Evolutionary conservation across 2,113 vertebrate genomes (phyloP).

Genomic region (Lonchura striata): DNA sequence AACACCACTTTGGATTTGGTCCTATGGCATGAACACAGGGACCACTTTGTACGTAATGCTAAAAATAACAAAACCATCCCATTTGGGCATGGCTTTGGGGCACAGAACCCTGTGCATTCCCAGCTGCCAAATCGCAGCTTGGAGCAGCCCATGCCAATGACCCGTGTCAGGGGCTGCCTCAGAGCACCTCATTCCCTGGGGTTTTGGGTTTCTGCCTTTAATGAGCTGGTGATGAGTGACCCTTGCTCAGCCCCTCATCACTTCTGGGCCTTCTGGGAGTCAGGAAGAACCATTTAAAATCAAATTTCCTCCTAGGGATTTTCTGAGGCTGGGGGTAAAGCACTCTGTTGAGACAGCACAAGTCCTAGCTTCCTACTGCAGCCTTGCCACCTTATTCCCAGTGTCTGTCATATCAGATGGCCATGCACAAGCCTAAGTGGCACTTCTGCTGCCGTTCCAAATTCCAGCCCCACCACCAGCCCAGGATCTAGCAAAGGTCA

Average conservation of each 20-base stretch:
- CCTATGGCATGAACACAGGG: background rate
- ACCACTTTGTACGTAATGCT: background rate
- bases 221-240: conserved; percentile 39
- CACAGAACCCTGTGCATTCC: background rate
- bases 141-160: background rate
- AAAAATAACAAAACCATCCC: background rate
- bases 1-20: background rate
- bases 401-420: accelerated
- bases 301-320: background rate
- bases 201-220: conserved; percentile 21
- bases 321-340: background rate
- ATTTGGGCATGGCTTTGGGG: background rate
- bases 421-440: accelerated
- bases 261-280: background rate
- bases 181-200: accelerated
- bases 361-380: background rate
- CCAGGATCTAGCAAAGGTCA: accelerated
- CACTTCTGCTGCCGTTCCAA: background rate
- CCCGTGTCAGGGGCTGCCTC: background rate
- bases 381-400: accelerated
- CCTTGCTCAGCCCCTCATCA: background rate
- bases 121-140: background rate
- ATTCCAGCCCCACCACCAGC: background rate
- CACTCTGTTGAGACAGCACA: background rate
- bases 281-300: background rate